phyloP scores from a whole-genome alignment of 1,140 invertebrate species.

The Stenopsyche tienmushanensis region DNA sequence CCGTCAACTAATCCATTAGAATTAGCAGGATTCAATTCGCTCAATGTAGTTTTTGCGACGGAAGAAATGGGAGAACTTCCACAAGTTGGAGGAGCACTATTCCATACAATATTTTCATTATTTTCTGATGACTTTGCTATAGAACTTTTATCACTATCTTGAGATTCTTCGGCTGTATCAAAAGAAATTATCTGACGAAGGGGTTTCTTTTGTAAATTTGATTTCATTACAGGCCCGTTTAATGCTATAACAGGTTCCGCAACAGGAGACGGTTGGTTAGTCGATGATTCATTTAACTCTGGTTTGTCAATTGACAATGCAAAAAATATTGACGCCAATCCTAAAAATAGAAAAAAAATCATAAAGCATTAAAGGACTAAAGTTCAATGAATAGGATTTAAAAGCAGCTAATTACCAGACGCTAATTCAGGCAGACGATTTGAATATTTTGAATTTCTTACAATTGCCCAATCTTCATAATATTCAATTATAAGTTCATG shows the following conservation, averaged over 20 bases:
- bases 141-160: constrained; percentile 37
- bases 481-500: constrained; percentile 67
- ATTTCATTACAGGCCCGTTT: constrained; percentile 48
- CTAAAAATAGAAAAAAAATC: constrained; percentile 52
- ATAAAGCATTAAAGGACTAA: constrained; percentile 16
- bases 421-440: constrained; percentile 78
- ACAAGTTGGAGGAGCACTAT: constrained; percentile 64
- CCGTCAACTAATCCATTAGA: no score
- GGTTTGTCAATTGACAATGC: constrained; percentile 86
- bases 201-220: constrained; percentile 50
- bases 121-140: constrained; percentile 21
- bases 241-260: constrained; percentile 60
- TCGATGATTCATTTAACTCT: constrained; percentile 67
- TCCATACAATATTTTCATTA: constrained; percentile 45
- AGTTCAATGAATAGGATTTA: not conserved
- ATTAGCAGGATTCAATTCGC: no score
- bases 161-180: constrained; percentile 45
- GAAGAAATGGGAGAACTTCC: constrained; percentile 60
- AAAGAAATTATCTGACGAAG: constrained; percentile 55
- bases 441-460: constrained; percentile 73
- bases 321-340: constrained; percentile 83
- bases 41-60: constrained; percentile 12
- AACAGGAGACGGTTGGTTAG: constrained; percentile 44
- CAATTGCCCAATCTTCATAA: constrained; percentile 84
- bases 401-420: constrained; percentile 64